A percentile compares a stretch with the other conserved stretches of the same genome.
Conservation (phyloP, 2,888 invertebrate genomes). For the Plemyria rubiginata region DNA sequence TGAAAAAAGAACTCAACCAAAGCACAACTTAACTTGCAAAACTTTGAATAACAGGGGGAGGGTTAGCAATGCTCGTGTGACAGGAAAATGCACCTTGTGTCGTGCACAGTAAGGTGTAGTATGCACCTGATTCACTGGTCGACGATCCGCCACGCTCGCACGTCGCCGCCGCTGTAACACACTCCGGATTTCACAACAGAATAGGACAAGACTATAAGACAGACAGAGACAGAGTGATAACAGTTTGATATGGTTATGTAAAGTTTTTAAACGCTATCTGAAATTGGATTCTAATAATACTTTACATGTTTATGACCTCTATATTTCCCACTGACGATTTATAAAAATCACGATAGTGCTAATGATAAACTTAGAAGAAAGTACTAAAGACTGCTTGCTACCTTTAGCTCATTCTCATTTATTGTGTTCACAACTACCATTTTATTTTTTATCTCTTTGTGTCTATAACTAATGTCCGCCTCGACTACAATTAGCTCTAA, state of each 20-base stretch:
- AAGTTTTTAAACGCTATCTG: no score
- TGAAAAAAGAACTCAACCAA: not conserved
- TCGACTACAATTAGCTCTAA: no score
- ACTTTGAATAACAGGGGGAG: conserved; percentile 7
- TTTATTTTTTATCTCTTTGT: no score
- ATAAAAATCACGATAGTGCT: no score
- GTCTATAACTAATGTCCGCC: no score
- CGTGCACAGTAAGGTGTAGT: conserved; percentile 36
- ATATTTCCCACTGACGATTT: no score
- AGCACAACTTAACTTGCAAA: not conserved
- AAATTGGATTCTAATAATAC: no score
- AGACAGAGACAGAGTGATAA: not conserved
- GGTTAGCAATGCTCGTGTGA: conserved; percentile 30
- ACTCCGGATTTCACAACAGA: conserved; percentile 48
- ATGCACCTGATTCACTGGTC: conserved; percentile 71
- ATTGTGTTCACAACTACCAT: no score
- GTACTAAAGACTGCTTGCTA: no score
- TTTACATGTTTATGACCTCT: no score
- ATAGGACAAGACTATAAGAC: conserved; percentile 4
- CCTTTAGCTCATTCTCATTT: no score
- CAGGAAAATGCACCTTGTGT: conserved; percentile 33
- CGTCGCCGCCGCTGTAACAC: conserved; percentile 89
- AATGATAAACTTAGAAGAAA: no score
- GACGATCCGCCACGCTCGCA: conserved; percentile 86
- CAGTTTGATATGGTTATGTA: not conserved